These are phyloP conservation scores for Labrus mixtus DNA, from an alignment of 2,113 vertebrate genomes.

Conservation along the genomic window DNA sequence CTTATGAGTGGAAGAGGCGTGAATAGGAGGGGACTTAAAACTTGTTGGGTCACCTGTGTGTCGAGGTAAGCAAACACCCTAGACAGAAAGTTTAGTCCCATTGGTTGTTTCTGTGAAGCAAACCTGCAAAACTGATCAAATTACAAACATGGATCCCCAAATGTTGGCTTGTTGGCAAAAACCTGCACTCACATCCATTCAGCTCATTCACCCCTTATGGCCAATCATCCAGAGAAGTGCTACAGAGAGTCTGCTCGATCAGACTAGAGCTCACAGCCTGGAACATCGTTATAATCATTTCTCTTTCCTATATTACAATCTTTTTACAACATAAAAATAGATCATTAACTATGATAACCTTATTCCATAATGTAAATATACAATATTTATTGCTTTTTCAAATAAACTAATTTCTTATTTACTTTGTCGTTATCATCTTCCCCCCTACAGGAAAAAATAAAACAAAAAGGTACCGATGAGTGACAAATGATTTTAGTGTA, in stretches of 20 bases:
- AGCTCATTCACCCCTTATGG: slow-evolving; percentile 17
- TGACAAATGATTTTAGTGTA: slow-evolving; percentile 71
- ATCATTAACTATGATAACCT: slow-evolving; percentile 85
- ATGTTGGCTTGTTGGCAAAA: slow-evolving; percentile 26
- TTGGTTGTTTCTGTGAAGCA: background rate
- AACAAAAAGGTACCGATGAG: slow-evolving; percentile 75
- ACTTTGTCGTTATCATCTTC: slow-evolving; percentile 43
- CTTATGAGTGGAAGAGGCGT: slow-evolving; percentile 55
- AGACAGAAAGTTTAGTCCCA: slow-evolving; percentile 17
- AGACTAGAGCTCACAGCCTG: slow-evolving; percentile 58
- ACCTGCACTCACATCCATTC: slow-evolving; percentile 19
- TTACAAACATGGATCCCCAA: slow-evolving; percentile 17
- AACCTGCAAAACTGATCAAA: background rate
- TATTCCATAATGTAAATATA: slow-evolving; percentile 85
- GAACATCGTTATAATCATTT: slow-evolving; percentile 63
- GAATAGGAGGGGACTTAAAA: slow-evolving; percentile 17
- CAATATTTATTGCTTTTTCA: slow-evolving; percentile 82
- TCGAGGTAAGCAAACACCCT: slow-evolving; percentile 26
- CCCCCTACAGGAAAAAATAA: slow-evolving; percentile 36
- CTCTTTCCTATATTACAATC: slow-evolving; percentile 83
- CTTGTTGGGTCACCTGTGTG: slow-evolving; percentile 54
- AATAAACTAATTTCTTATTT: slow-evolving; percentile 70
- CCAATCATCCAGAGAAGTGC: slow-evolving; percentile 55
- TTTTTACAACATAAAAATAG: slow-evolving; percentile 89
- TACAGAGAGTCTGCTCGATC: slow-evolving; percentile 31